Percentiles rank a stretch among this genome's conserved stretches.
These are phyloP conservation scores for Scaeva pyrastri DNA, from an alignment of 2,888 invertebrate species.

Conservation along the genomic window DNA sequence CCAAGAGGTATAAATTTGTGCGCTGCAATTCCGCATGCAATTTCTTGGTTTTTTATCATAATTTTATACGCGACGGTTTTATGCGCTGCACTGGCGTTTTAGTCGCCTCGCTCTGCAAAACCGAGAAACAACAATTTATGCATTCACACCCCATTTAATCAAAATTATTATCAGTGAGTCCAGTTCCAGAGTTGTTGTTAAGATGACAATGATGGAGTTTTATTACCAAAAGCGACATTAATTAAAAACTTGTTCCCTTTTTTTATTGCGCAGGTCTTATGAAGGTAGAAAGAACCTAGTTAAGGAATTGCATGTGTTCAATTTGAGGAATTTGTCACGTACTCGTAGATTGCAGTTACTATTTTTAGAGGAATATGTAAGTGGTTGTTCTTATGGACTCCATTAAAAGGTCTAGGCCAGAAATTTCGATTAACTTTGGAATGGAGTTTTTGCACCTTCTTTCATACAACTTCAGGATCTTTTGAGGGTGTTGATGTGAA, in stretches of 20 bases:
- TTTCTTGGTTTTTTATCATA: conserved; percentile 49
- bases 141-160: conserved; percentile 75
- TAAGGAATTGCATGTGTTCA: neutral
- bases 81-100: conserved; percentile 7
- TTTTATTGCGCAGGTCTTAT: neutral
- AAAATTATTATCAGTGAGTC: conserved; percentile 64
- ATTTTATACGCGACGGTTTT: conserved; percentile 10
- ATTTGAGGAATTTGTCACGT: neutral
- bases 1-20: conserved; percentile 24
- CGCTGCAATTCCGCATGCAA: conserved; percentile 18
- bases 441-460: neutral
- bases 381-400: too few species aligned
- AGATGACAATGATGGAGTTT: conserved; percentile 69
- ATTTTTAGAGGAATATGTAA: neutral
- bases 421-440: neutral
- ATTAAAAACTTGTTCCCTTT: conserved; percentile 60
- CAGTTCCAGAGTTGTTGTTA: conserved; percentile 54
- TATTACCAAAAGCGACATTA: conserved; percentile 55
- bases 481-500: neutral
- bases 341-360: neutral
- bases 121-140: conserved; percentile 66
- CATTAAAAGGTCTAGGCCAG: neutral
- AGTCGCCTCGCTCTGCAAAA: conserved; percentile 22
- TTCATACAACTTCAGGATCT: neutral
- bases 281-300: neutral